Conservation (phyloP, 2,113 vertebrate genomes). For the Antechinus flavipes region DNA sequence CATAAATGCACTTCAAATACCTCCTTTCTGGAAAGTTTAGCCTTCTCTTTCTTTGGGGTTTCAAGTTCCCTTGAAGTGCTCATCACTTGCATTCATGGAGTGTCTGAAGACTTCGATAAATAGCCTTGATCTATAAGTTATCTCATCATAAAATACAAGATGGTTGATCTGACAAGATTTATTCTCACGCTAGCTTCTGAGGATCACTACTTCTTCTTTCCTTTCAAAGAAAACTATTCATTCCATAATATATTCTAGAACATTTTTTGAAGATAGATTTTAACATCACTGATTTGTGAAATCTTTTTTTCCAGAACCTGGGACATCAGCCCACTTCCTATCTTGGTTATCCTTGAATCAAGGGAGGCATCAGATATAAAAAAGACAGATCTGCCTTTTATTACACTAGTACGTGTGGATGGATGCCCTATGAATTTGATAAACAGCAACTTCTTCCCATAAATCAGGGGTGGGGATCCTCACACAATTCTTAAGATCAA, state of each 20-base stretch:
- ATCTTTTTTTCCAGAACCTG: neutral
- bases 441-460: neutral
- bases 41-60: neutral
- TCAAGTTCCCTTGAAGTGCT: neutral
- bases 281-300: neutral
- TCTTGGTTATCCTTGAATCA: neutral
- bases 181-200: neutral
- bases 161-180: neutral
- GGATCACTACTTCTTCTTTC: neutral
- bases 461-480: neutral
- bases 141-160: neutral
- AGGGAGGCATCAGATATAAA: neutral
- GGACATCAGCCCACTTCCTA: neutral
- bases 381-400: neutral
- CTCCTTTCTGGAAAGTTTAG: neutral
- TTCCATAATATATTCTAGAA: neutral
- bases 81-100: neutral
- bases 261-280: neutral
- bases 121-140: neutral
- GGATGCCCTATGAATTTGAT: neutral
- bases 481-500: no score
- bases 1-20: neutral
- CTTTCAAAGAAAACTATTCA: neutral
- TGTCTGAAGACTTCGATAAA: neutral
- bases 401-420: neutral